Conservation (phyloP, 1,140 invertebrate genomes). For the Bilobella aurantiaca region DNA sequence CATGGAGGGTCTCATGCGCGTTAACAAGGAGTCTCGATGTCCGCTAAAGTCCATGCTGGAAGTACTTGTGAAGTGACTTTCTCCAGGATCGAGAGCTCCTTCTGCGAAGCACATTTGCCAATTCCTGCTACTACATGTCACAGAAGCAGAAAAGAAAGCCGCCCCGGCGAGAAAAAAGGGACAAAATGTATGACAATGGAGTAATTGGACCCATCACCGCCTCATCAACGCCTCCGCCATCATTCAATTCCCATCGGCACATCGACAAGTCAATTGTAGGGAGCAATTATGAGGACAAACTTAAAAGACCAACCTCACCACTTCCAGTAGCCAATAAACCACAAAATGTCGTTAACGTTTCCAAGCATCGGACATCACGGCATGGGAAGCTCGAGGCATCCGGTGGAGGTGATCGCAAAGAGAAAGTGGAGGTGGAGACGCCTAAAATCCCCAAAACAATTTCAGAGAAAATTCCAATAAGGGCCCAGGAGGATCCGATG, state of each 20-base stretch:
- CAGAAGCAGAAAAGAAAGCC: neutral
- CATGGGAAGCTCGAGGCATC: no score
- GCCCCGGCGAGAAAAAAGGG: neutral
- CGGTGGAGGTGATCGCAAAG: no score
- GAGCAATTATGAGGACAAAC: no score
- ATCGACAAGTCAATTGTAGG: no score
- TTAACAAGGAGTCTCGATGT: neutral
- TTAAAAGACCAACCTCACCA: no score
- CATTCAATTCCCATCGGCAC: neutral
- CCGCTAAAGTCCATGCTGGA: conserved; percentile 12
- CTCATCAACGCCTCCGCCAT: neutral
- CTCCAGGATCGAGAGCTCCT: conserved; percentile 1
- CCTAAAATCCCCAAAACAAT: neutral
- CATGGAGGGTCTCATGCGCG: neutral
- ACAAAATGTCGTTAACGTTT: neutral
- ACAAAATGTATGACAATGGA: neutral
- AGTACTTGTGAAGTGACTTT: conserved; percentile 8
- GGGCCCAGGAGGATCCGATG: neutral
- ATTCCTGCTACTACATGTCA: neutral
- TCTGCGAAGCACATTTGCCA: neutral
- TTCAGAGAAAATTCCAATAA: neutral
- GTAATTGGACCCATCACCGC: neutral
- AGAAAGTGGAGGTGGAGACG: neutral
- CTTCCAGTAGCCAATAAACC: neutral
- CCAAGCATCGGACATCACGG: no score